Evolutionary conservation across 37 sponge, comb jelly and placozoan genomes (phyloP), one percentile per base, ranked within the genome.

Genomic region (Crambe crambe): DNA sequence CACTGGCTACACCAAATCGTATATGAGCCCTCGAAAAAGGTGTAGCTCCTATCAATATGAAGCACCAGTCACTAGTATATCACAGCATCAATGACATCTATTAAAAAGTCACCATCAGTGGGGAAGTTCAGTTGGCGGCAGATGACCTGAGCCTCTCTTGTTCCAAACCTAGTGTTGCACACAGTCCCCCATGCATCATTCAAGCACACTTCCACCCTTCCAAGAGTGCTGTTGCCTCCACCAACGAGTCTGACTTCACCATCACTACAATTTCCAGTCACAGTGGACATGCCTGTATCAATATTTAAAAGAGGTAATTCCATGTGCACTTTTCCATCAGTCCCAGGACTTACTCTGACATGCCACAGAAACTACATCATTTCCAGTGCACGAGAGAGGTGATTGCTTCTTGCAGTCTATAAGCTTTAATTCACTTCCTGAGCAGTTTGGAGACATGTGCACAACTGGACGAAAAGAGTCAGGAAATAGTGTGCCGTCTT

Each of bases 171-270:
- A 10, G n/a, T 54, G 58, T 74, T 51, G 51, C 74, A 74, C 31
- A 74, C 57, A 15, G 74, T 74, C 10, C 74, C 74, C 74, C 74
- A 74, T 27, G 58, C 74, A 56, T 56, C 51, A 32, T 74, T 74
- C 21, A 74, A 51, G 74, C 74, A 74, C 2, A 74, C 1, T 26
- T 74, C 74, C 5, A 74, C 74, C 23, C 74, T 22, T 25, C 74
- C 74, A 12, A 25, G 30, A 51, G 44, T 8, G 10, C 1, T 1
- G 18, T 74, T 5, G 34, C 8, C 29, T 15, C 74, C 74, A 51
- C 36, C 36, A 43, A 30, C 34, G 12, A 74, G 36, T 12, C 57
- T 74, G 4, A 74, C 18, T 3, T 29, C 58, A 56, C 74, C 74
- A 74, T 51, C 37, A 1, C 1, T 56, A 32, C 74, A 74, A 42